Evolutionary conservation across 2,113 vertebrate species (phyloP).

Genomic region (Sisor rabdophorus): DNA sequence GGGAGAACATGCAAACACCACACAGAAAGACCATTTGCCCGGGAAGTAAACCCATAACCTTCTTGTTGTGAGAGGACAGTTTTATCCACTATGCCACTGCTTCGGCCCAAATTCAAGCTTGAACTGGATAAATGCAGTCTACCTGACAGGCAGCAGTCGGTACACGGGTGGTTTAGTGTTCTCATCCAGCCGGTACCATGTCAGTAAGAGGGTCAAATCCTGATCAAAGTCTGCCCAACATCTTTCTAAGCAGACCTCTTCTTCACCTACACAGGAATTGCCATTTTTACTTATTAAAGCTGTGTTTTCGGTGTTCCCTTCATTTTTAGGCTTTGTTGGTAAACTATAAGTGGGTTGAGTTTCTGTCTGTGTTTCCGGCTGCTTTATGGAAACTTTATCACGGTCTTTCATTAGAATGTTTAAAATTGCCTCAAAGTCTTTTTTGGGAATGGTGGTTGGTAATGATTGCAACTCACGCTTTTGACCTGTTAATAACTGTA

Average conservation of each 20-base stretch:
- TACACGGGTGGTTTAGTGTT: conserved; percentile 60
- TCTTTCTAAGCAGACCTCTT: conserved; percentile 36
- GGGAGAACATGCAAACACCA: too few relatives aligned
- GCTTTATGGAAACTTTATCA: conserved; percentile 46
- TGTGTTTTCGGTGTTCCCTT: conserved; percentile 20
- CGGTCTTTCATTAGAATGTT: conserved; percentile 45
- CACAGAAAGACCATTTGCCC: too few relatives aligned
- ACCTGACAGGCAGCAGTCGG: conserved; percentile 61
- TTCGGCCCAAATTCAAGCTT: too few relatives aligned
- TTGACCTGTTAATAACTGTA: conserved; percentile 58
- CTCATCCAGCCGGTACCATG: conserved; percentile 62
- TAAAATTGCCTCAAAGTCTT: conserved; percentile 60
- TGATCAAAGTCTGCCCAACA: conserved; percentile 49
- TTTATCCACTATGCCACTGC: too few relatives aligned
- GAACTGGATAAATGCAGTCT: background rate
- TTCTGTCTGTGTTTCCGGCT: background rate
- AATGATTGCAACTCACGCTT: conserved; percentile 58
- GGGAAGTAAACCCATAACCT: too few relatives aligned
- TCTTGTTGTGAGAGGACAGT: too few relatives aligned
- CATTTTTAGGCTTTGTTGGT: conserved; percentile 19
- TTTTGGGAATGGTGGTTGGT: conserved; percentile 56
- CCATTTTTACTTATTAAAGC: conserved; percentile 24
- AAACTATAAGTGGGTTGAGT: conserved; percentile 40
- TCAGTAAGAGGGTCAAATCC: conserved; percentile 58
- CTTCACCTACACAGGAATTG: conserved; percentile 19